Base-by-base conservation (phyloP, 2,888 invertebrate genomes). In the Cactoblastis cactorum region DNA sequence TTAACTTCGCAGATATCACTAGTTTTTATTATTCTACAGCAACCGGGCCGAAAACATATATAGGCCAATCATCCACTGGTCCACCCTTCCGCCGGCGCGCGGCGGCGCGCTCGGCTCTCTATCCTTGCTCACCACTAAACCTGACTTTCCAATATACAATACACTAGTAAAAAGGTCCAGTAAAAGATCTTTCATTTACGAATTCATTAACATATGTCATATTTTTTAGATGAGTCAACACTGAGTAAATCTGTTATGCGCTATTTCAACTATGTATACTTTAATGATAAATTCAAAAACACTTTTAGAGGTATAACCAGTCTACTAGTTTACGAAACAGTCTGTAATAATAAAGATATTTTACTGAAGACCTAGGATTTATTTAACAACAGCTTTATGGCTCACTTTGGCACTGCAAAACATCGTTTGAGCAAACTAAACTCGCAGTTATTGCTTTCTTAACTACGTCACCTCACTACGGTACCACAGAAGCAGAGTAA, bases 21-120 rank as follows among this genome's bases (percentile, higher is more conserved):
- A 73, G 71, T 77, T 69, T 66, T 63, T 56, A 15, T 37, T 19
- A 1, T 18, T 18, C 49, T 33, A 39, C 32, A 63, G 66, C 74
- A 80, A 80, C 79, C 80, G 80, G 88, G 85, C 90, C 89, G 81
- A 85, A 88, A 90, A 90, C 89, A 90, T 90, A 90, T 90, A 83
- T 78, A 83, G 90, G 90, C 90, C 89, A 76, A 75, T 77, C 71
- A 72, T 75, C 71, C 73, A 68, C 74, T 69, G 68, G 69, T 70
- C 69, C 74, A 67, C 51, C n/a, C 34, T 34, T 49, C 28, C 45
- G 32, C 28, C 24, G 11, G 32, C 3, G 43, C 17, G 35, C 17
- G 8, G 45, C 5, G 4, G 8, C 33, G 18, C 12, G 15, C 32
- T 28, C 34, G n/a, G n/a, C n/a, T n/a, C 6, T 19, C 12, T n/a